Evolutionary conservation across 2,797 vertebrate genomes (phyloP).

Genomic region (Pseudocheirus occidentalis): DNA sequence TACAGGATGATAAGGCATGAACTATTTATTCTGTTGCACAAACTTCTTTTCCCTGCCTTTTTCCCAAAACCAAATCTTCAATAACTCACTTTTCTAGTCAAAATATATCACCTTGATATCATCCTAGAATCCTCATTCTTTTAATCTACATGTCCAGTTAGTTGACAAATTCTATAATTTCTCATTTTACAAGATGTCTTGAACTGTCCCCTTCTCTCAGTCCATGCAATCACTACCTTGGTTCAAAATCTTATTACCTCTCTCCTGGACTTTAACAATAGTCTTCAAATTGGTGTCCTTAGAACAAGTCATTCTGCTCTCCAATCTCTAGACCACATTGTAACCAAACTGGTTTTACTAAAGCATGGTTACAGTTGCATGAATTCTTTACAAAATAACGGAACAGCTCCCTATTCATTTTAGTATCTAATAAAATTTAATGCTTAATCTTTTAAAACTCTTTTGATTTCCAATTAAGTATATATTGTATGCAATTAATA

Average conservation of each 20-base stretch:
- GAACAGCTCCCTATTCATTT: background rate
- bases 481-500: background rate
- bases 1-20: background rate
- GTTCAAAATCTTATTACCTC: background rate
- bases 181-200: background rate
- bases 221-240: background rate
- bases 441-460: background rate
- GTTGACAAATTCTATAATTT: background rate
- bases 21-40: background rate
- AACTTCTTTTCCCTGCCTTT: background rate
- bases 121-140: background rate
- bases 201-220: background rate
- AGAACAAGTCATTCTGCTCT: background rate
- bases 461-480: background rate
- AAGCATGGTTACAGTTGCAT: background rate
- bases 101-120: background rate
- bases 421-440: background rate
- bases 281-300: background rate
- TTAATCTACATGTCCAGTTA: background rate
- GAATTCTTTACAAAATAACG: background rate
- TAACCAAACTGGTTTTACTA: background rate
- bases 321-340: background rate
- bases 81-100: background rate
- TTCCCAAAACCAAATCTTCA: background rate
- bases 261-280: background rate